Conservation (phyloP, 2,888 invertebrate species). For the Capitulum mitella region DNA sequence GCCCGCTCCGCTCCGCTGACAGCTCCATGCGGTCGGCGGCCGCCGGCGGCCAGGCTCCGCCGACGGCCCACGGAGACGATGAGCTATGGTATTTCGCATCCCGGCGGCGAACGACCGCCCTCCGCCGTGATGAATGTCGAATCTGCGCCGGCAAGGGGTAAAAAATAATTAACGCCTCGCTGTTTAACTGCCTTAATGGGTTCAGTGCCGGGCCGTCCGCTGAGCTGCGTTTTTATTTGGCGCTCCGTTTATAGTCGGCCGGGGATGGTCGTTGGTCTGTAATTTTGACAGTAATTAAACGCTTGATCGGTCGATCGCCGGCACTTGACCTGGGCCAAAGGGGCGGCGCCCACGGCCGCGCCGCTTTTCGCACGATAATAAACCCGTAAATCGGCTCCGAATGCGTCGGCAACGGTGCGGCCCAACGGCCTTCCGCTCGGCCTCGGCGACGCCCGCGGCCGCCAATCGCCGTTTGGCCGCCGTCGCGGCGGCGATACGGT, state of each 20-base stretch:
- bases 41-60: neutral
- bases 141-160: neutral
- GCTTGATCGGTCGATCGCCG: neutral
- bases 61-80: neutral
- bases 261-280: neutral
- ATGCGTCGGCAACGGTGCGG: neutral
- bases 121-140: constrained; percentile 13
- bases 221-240: neutral
- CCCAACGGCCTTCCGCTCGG: neutral
- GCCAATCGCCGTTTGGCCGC: neutral
- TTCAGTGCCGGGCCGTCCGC: constrained; percentile 1
- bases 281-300: constrained; percentile 23
- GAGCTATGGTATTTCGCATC: constrained; percentile 23
- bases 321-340: neutral
- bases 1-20: neutral
- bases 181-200: constrained; percentile 7
- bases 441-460: neutral
- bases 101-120: neutral
- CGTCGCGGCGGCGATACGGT: neutral
- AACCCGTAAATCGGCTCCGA: neutral
- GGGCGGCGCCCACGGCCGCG: neutral
- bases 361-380: constrained; percentile 1
- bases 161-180: neutral
- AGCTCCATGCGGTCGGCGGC: neutral
- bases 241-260: neutral